Evolutionary conservation across 2,888 invertebrate genomes (phyloP).

Genomic region (Liopterus haemorrhoidalis): DNA sequence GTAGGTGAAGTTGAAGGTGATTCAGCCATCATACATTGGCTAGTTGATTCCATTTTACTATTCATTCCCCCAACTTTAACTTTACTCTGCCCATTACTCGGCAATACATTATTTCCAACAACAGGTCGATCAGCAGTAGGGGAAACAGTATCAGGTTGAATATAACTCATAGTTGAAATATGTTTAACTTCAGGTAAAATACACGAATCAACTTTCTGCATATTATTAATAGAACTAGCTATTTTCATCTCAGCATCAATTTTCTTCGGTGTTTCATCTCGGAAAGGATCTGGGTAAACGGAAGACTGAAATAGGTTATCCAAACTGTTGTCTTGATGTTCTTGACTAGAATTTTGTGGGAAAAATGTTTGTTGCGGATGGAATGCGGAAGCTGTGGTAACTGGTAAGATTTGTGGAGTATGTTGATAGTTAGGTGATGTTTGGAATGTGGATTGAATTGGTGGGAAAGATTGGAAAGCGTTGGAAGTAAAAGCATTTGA

Average conservation of each 20-base stretch:
- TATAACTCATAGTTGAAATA: constrained; percentile 13
- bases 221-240: constrained; percentile 17
- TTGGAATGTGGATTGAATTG: constrained; percentile 43
- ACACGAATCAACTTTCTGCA: constrained; percentile 9
- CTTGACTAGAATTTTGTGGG: constrained; percentile 26
- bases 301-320: constrained; percentile 61
- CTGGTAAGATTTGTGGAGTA: constrained; percentile 29
- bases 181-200: constrained; percentile 8
- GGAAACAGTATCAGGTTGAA: constrained; percentile 32
- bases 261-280: constrained; percentile 48
- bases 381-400: constrained; percentile 30
- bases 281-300: constrained; percentile 65
- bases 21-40: constrained; percentile 38
- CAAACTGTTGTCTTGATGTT: constrained; percentile 44
- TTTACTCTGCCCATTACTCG: constrained; percentile 27
- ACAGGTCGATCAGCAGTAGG: constrained; percentile 37
- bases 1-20: constrained; percentile 44
- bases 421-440: constrained; percentile 34
- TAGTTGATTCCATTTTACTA: constrained; percentile 36
- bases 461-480: constrained; percentile 31
- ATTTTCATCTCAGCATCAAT: constrained; percentile 7
- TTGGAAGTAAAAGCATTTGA: constrained; percentile 26
- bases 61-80: not conserved
- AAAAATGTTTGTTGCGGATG: constrained; percentile 28
- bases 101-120: constrained; percentile 29